Conservation (phyloP, 2,888 invertebrate species). For the Dusona sp. region DNA sequence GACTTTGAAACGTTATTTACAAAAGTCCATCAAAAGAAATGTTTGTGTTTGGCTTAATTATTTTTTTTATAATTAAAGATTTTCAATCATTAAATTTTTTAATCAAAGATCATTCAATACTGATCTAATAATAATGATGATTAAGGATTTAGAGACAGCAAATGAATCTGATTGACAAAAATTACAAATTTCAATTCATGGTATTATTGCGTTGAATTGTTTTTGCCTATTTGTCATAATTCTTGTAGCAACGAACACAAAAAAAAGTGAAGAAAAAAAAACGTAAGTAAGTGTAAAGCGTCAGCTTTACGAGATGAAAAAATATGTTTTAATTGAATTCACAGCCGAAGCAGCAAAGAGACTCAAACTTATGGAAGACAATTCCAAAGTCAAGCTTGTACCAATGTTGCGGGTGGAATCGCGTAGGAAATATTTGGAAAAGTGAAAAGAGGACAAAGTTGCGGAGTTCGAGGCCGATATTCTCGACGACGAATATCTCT, state of each 20-base stretch:
- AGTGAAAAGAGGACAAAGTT: conserved; percentile 98
- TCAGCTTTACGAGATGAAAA: not conserved
- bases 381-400: conserved; percentile 94
- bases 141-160: not conserved
- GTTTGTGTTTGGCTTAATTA: too few relatives aligned
- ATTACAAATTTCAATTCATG: not conserved
- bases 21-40: not conserved
- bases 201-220: not conserved
- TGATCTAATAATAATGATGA: too few relatives aligned
- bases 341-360: conserved; percentile 93
- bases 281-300: too few relatives aligned
- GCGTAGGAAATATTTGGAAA: conserved; percentile 96
- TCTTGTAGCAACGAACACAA: too few relatives aligned
- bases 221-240: not conserved
- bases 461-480: conserved; percentile 98
- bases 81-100: too few relatives aligned
- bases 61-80: too few relatives aligned
- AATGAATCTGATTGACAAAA: not conserved
- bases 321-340: not conserved
- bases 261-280: too few relatives aligned
- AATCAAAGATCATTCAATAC: too few relatives aligned
- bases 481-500: conserved; percentile 97
- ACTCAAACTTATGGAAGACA: conserved; percentile 92
- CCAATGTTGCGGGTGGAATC: conserved; percentile 96
- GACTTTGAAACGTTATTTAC: not conserved